phyloP scores from a whole-genome alignment of 2,797 vertebrate species.

The Prionace glauca region DNA sequence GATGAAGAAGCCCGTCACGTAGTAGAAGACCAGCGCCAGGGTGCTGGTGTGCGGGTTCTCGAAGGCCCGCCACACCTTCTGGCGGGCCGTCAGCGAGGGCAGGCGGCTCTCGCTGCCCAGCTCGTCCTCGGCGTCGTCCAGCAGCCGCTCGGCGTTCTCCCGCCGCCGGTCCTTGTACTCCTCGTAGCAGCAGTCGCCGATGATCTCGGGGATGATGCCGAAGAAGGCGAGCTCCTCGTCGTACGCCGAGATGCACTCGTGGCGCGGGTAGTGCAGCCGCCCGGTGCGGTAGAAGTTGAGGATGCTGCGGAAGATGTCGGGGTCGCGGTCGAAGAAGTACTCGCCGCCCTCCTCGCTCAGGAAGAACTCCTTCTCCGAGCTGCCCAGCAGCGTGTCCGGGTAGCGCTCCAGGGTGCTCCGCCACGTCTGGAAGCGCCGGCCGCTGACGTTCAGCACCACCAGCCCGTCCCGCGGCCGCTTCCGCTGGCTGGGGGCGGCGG shows the following conservation, averaged over 20 bases:
- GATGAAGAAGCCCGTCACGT: slow-evolving; percentile 96
- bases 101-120: slow-evolving; percentile 58
- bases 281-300: slow-evolving; percentile 95
- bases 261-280: slow-evolving; percentile 86
- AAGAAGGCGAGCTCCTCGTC: slow-evolving; percentile 94
- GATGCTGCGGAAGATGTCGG: slow-evolving; percentile 90
- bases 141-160: slow-evolving; percentile 84
- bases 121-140: slow-evolving; percentile 81
- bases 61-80: slow-evolving; percentile 89
- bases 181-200: slow-evolving; percentile 95
- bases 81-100: slow-evolving; percentile 69
- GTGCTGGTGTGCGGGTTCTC: slow-evolving; percentile 97
- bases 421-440: slow-evolving; percentile 89
- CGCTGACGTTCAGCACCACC: slow-evolving; percentile 86
- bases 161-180: slow-evolving; percentile 91
- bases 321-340: slow-evolving; percentile 95
- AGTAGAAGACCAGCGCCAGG: slow-evolving; percentile 91
- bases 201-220: slow-evolving; percentile 89
- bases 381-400: slow-evolving; percentile 89
- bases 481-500: slow-evolving; percentile 66
- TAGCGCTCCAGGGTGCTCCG: slow-evolving; percentile 86
- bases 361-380: slow-evolving; percentile 90
- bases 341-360: slow-evolving; percentile 83
- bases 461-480: slow-evolving; percentile 69
- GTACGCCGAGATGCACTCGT: slow-evolving; percentile 90